phyloP scores from a whole-genome alignment of 2,113 vertebrate species.

The Laticauda laticaudata region DNA sequence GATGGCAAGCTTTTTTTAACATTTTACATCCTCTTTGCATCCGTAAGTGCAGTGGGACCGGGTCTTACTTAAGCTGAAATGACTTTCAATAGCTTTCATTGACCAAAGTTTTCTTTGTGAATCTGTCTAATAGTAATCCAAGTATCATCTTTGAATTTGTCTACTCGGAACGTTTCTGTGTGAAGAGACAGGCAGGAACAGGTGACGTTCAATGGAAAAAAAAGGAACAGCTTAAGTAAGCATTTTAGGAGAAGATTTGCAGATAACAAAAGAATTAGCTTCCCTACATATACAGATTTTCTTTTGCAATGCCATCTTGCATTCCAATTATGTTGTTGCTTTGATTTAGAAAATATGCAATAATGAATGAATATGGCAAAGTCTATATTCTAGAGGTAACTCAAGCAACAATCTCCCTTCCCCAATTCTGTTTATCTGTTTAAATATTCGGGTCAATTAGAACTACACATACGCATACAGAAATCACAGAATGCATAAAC shows the following conservation, averaged over 20 bases:
- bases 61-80: background rate
- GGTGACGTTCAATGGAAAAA: background rate
- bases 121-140: background rate
- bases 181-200: background rate
- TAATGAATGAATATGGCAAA: background rate
- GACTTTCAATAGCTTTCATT: background rate
- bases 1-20: too few species aligned
- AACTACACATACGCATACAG: background rate
- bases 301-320: background rate
- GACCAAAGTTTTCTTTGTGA: background rate
- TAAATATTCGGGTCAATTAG: accelerated
- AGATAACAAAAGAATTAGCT: background rate
- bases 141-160: background rate
- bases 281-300: background rate
- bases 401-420: too few species aligned
- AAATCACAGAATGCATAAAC: background rate
- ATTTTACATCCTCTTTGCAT: too few species aligned
- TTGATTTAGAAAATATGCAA: background rate
- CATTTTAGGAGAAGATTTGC: background rate
- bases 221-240: background rate
- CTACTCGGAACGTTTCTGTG: background rate
- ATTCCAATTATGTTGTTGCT: background rate
- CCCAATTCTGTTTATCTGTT: background rate
- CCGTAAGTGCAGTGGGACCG: too few species aligned
- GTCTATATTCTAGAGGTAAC: background rate